Evolutionary conservation across 64 coral and sea anemone genomes (phyloP), one percentile per base, ranked within the genome.

Genomic region (Dendrophyllia cribrosa): DNA sequence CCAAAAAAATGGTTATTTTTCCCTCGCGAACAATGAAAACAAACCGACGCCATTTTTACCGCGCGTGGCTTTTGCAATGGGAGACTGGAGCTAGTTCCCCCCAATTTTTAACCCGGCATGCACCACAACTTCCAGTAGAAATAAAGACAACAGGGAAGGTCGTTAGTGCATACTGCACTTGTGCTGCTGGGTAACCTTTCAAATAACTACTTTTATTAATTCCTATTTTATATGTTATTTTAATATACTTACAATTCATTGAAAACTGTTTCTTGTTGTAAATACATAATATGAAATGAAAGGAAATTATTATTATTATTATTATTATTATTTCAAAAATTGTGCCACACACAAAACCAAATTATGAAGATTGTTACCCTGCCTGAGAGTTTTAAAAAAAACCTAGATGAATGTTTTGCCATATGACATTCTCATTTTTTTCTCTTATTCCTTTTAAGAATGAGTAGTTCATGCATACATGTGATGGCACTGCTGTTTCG

Each of bases 131-230:
- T 69, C 66, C 22, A 19, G 66, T 69, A 69, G 66, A 69, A 69
- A 69, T 69, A n/a, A 85, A 68, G 46, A 43, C 44, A 74, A 75
- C 50, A 46, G 55, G 86, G 45, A 12, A 47, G 24, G 76, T 88
- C 56, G 34, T 63, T 25, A 88, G 72, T 74, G 86, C 86, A 4
- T 76, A 88, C 34, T 88, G 86, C 61, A 88, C 86, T 76, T 88
- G 86, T 76, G 72, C 21, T 65, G 86, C 86, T 65, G 86, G 86
- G 86, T 88, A 73, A 59, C 52, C 7, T 87, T 72, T 60, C 9
- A 12, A 55, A 56, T 66, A 66, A 67, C 44, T 7, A 44, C 59
- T 73, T 43, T 13, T 43, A 43, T 74, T 55, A 66, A 7, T 25
- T 26, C 23, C 24, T 34, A 44, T 9, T n/a, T 56, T 3, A 26